These are phyloP conservation scores for Anas platyrhynchos DNA, from an alignment of 2,113 vertebrate genomes.

Conservation along the genomic window DNA sequence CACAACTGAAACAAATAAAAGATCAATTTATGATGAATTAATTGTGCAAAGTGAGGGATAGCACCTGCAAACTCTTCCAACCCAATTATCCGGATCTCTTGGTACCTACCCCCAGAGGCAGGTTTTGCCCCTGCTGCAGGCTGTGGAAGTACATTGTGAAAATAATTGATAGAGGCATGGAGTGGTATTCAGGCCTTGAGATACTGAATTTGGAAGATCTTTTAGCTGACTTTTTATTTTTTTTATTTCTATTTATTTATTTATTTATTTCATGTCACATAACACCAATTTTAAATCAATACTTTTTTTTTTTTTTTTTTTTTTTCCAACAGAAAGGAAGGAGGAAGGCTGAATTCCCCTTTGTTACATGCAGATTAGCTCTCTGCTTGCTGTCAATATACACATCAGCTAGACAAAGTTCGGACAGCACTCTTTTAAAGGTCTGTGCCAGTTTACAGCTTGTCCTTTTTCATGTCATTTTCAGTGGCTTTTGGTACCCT, in stretches of 20 bases:
- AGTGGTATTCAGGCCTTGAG: neutral
- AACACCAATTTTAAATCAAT: neutral
- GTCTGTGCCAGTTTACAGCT: neutral
- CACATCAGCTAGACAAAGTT: neutral
- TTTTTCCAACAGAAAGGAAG: neutral
- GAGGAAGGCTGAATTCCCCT: neutral
- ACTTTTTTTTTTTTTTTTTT: neutral
- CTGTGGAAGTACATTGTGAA: neutral
- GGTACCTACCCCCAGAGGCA: neutral
- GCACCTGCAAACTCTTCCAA: neutral
- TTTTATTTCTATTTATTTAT: too few species aligned
- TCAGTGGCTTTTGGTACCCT: neutral
- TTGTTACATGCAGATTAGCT: neutral
- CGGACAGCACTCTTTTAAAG: neutral
- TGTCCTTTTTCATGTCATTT: slow-evolving; percentile 16
- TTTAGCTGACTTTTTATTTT: neutral
- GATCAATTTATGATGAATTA: neutral
- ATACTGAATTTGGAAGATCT: neutral
- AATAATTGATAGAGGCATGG: neutral
- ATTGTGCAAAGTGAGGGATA: neutral
- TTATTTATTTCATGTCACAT: neutral
- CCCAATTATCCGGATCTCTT: neutral
- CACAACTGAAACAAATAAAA: neutral
- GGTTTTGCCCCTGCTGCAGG: neutral
- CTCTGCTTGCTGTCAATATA: neutral